A percentile compares a stretch with the other conserved stretches of the same genome.
These are phyloP conservation scores for Anastatus disparis DNA, from an alignment of 1,140 invertebrate species.

Conservation along the genomic window DNA sequence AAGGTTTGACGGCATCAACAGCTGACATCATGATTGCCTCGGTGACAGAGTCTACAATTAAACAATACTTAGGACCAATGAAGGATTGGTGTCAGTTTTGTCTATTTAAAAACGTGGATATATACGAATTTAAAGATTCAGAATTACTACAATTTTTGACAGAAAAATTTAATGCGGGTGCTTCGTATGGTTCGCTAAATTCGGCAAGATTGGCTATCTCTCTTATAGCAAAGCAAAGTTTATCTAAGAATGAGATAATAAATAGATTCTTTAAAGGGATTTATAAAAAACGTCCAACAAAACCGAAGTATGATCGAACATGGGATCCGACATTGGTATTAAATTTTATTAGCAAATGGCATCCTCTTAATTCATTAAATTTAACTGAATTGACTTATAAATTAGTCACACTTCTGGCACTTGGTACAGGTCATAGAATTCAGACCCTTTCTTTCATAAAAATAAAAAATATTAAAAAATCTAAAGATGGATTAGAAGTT, in stretches of 20 bases:
- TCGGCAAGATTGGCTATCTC: conserved; percentile 36
- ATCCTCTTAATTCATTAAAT: conserved; percentile 13
- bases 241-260: conserved; percentile 36
- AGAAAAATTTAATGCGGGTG: conserved; percentile 40
- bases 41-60: neutral
- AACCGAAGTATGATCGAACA: conserved; percentile 46
- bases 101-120: too few species aligned
- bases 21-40: conserved; percentile 25
- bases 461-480: conserved; percentile 38
- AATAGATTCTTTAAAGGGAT: conserved; percentile 47
- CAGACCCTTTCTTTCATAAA: conserved; percentile 48
- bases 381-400: conserved; percentile 39
- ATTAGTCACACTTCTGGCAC: conserved; percentile 40
- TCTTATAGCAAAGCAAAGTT: conserved; percentile 17
- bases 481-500: neutral
- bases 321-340: conserved; percentile 50
- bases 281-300: conserved; percentile 43
- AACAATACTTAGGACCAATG: neutral
- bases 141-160: conserved; percentile 24
- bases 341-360: conserved; percentile 35
- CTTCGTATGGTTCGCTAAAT: conserved; percentile 47
- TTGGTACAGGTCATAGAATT: conserved; percentile 43
- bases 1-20: neutral
- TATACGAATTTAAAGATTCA: conserved; percentile 11
- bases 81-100: conserved; percentile 20